Evolutionary conservation across 2,888 invertebrate genomes (phyloP).

Genomic region (Ochropleura leucogaster): DNA sequence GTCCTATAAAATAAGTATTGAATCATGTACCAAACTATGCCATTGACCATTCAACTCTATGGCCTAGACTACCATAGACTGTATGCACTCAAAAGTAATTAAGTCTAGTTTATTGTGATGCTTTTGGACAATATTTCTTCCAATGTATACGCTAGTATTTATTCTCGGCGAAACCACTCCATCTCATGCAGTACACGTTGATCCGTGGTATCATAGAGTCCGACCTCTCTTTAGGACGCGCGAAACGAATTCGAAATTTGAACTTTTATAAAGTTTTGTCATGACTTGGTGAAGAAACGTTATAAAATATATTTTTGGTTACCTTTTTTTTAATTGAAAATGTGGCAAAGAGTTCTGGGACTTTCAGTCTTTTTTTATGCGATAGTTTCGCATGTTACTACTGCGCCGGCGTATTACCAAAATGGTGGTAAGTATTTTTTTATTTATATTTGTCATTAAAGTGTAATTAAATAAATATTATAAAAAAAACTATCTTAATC

Average conservation of each 20-base stretch:
- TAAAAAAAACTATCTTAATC: not conserved
- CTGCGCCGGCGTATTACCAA: conserved; percentile 73
- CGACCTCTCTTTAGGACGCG: conserved; percentile 31
- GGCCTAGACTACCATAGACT: conserved; percentile 7
- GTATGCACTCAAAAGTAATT: conserved; percentile 49
- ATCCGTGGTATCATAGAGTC: conserved; percentile 65
- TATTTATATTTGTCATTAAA: not conserved
- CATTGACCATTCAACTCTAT: conserved; percentile 18
- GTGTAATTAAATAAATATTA: not conserved
- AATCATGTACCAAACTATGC: not conserved
- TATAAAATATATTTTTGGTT: not conserved
- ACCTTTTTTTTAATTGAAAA: conserved; percentile 42
- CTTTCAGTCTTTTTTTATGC: conserved; percentile 63
- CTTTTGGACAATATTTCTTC: conserved; percentile 60
- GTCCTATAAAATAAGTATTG: not conserved
- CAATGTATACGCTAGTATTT: conserved; percentile 69
- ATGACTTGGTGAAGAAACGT: conserved; percentile 6
- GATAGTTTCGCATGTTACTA: conserved; percentile 68
- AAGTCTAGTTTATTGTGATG: conserved; percentile 44
- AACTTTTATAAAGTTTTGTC: conserved; percentile 13
- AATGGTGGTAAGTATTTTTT: conserved; percentile 67
- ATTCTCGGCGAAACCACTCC: conserved; percentile 70
- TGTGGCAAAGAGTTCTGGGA: conserved; percentile 70
- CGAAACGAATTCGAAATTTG: conserved; percentile 45
- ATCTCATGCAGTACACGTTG: conserved; percentile 75